Conservation (phyloP, 2,888 invertebrate genomes). For the Synanthedon andrenaeformis region DNA sequence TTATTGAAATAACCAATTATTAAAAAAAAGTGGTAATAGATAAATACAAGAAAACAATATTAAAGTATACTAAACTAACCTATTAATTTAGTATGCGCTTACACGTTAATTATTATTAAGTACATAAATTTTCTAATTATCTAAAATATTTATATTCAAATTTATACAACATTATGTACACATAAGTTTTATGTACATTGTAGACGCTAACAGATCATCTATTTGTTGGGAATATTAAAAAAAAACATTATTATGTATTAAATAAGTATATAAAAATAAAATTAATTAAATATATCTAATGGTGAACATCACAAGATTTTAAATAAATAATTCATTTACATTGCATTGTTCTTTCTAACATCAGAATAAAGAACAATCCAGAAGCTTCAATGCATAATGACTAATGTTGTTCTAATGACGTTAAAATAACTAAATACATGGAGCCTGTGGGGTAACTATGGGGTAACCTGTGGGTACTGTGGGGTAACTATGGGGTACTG, state of each 20-base stretch:
- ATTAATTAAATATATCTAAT: conserved; percentile 29
- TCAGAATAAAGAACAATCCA: neutral
- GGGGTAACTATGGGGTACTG: too few species aligned
- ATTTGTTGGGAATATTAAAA: conserved; percentile 9
- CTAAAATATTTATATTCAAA: neutral
- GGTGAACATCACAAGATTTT: conserved; percentile 46
- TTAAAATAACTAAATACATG: too few species aligned
- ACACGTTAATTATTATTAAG: conserved; percentile 2
- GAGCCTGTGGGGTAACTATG: too few species aligned
- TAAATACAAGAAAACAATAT: too few species aligned
- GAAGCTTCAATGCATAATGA: too few species aligned
- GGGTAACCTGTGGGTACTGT: too few species aligned
- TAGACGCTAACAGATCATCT: conserved; percentile 44
- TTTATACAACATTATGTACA: conserved; percentile 45
- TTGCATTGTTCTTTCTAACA: neutral
- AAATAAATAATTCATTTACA: conserved; percentile 5
- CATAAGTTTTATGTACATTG: conserved; percentile 35
- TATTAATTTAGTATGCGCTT: conserved; percentile 9
- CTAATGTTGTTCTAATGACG: too few species aligned
- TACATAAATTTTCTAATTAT: neutral
- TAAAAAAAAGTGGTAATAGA: too few species aligned
- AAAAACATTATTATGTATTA: conserved; percentile 6
- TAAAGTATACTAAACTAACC: too few species aligned
- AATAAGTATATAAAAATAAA: neutral
- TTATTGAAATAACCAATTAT: too few species aligned